phyloP scores from a whole-genome alignment of 1,140 invertebrate genomes.

The Drosophila gunungcola region DNA sequence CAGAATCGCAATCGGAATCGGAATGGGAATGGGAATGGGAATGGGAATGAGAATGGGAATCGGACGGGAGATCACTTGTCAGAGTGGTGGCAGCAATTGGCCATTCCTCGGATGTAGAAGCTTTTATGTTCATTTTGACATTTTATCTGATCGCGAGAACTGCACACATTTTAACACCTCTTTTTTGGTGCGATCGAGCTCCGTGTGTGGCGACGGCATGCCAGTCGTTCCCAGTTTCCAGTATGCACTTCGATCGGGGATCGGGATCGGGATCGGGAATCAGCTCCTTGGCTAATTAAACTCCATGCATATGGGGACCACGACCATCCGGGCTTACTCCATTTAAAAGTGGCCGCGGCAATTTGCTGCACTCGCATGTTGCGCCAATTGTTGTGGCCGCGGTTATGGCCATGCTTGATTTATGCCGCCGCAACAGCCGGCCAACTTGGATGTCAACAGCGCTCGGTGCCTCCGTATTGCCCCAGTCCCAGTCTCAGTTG shows the following conservation, averaged over 20 bases:
- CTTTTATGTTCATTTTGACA: slow-evolving; percentile 85
- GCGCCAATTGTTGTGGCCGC: slow-evolving; percentile 61
- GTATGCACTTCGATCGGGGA: slow-evolving; percentile 12
- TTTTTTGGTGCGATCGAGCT: slow-evolving; percentile 29
- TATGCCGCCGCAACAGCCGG: slow-evolving; percentile 57
- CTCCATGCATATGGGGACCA: slow-evolving; percentile 32
- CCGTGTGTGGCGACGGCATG: slow-evolving; percentile 48
- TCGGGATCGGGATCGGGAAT: slow-evolving; percentile 6
- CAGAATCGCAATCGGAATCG: slow-evolving; percentile 1
- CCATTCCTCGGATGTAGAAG: slow-evolving; percentile 84
- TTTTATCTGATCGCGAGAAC: slow-evolving; percentile 84
- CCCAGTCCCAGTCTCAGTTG: slow-evolving; percentile 6
- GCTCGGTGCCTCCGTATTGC: slow-evolving; percentile 21
- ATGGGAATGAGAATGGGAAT: slow-evolving; percentile 22
- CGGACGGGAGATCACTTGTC: slow-evolving; percentile 36
- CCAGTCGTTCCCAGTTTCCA: slow-evolving; percentile 5
- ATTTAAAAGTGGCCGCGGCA: slow-evolving; percentile 33
- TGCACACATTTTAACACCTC: slow-evolving; percentile 84
- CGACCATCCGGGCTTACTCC: slow-evolving; percentile 5
- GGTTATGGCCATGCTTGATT: slow-evolving; percentile 73
- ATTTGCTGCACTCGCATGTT: slow-evolving; percentile 72
- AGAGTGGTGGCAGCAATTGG: slow-evolving; percentile 70
- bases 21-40: slow-evolving; percentile 6
- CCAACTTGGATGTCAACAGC: slow-evolving; percentile 78
- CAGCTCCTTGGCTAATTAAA: slow-evolving; percentile 54